phyloP scores from a whole-genome alignment of 2,113 vertebrate genomes.

The Theropithecus gelada region DNA sequence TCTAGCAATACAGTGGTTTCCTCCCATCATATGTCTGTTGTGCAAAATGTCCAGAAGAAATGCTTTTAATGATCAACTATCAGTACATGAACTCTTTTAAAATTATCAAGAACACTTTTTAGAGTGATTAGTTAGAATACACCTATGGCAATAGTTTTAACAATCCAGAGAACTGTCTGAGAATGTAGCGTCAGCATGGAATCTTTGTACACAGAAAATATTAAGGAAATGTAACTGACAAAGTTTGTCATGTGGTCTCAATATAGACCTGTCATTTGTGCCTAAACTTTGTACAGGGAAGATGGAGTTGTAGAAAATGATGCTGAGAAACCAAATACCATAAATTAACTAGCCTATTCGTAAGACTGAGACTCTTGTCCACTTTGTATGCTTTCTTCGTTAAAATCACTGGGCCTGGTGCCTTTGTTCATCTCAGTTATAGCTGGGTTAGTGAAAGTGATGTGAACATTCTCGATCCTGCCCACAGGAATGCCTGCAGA shows the following conservation, averaged over 20 bases:
- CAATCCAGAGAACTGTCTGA: background rate
- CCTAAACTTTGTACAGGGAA: background rate
- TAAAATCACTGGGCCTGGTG: too few relatives aligned
- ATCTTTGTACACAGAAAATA: background rate
- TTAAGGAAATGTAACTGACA: background rate
- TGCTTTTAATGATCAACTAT: background rate
- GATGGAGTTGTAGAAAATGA: background rate
- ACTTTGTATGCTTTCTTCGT: background rate
- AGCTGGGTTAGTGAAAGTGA: background rate
- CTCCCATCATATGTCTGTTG: background rate
- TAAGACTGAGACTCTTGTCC: background rate
- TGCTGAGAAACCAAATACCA: background rate
- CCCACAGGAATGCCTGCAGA: background rate
- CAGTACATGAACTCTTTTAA: background rate
- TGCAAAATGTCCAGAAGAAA: background rate
- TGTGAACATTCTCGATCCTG: background rate
- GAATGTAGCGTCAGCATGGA: background rate
- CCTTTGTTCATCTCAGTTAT: background rate
- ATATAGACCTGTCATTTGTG: background rate
- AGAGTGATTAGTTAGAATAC: background rate
- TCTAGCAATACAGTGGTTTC: background rate
- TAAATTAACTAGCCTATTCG: background rate
- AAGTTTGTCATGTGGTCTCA: background rate
- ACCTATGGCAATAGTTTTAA: background rate
- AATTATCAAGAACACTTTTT: background rate